Percentiles rank a stretch among this genome's conserved stretches.
phyloP scores from a whole-genome alignment of 2,797 vertebrate species.

The Chrysocyon brachyurus region DNA sequence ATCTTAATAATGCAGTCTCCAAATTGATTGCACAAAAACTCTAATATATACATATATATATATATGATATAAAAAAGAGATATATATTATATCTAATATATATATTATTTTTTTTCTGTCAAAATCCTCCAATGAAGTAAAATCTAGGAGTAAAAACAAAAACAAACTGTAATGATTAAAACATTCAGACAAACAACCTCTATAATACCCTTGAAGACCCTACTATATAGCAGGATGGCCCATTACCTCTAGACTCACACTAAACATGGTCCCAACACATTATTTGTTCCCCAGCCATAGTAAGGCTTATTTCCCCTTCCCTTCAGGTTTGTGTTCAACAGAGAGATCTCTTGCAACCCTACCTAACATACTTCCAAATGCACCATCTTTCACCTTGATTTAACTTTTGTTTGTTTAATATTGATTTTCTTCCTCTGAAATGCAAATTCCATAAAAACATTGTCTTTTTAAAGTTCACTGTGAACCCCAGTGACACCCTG shows the following conservation, averaged over 20 bases:
- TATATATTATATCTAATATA: no score
- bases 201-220: not conserved
- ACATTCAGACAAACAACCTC: not conserved
- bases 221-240: not conserved
- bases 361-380: not conserved
- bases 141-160: not conserved
- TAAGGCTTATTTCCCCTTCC: not conserved
- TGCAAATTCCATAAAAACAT: not conserved
- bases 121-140: not conserved
- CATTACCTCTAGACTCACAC: not conserved
- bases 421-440: not conserved
- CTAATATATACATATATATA: no score
- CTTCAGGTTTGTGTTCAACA: not conserved
- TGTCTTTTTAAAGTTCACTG: not conserved
- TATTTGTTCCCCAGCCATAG: not conserved
- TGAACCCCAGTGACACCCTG: not conserved
- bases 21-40: no score
- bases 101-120: not conserved
- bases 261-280: not conserved
- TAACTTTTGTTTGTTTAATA: not conserved
- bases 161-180: not conserved
- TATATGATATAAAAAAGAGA: no score
- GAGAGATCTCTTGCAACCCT: not conserved
- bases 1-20: not conserved
- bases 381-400: not conserved